A percentile compares a stretch with the other conserved stretches of the same genome.
Evolutionary conservation across 2,888 invertebrate species (phyloP).

Genomic region (Isoperla grammatica): DNA sequence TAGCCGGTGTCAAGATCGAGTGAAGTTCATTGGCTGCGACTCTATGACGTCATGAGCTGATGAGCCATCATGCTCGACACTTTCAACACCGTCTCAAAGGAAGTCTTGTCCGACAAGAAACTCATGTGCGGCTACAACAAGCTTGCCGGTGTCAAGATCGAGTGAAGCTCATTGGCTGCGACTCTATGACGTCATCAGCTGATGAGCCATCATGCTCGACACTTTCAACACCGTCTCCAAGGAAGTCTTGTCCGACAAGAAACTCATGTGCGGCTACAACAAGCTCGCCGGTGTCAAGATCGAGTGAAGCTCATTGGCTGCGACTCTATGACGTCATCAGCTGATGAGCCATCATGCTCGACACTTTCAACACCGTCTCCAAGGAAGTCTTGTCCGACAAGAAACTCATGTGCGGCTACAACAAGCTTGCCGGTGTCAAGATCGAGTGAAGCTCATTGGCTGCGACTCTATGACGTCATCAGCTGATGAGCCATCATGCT

Average conservation of each 20-base stretch:
- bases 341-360: constrained; percentile 49
- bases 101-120: background rate
- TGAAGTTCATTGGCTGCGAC: constrained; percentile 29
- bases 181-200: constrained; percentile 49
- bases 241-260: background rate
- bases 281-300: too few relatives aligned
- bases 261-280: background rate
- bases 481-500: constrained; percentile 49
- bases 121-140: background rate
- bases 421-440: too few relatives aligned
- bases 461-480: constrained; percentile 49
- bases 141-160: too few relatives aligned
- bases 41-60: constrained; percentile 49
- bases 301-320: too few relatives aligned
- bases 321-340: constrained; percentile 49
- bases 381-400: background rate
- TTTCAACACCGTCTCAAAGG: constrained; percentile 42
- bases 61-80: constrained; percentile 49
- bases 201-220: constrained; percentile 48
- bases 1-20: too few relatives aligned
- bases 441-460: too few relatives aligned
- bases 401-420: background rate
- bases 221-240: constrained; percentile 43
- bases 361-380: constrained; percentile 44
- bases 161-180: too few relatives aligned